These are phyloP conservation scores for Hemicordylus capensis DNA, from an alignment of 2,113 vertebrate genomes.

Conservation along the genomic window DNA sequence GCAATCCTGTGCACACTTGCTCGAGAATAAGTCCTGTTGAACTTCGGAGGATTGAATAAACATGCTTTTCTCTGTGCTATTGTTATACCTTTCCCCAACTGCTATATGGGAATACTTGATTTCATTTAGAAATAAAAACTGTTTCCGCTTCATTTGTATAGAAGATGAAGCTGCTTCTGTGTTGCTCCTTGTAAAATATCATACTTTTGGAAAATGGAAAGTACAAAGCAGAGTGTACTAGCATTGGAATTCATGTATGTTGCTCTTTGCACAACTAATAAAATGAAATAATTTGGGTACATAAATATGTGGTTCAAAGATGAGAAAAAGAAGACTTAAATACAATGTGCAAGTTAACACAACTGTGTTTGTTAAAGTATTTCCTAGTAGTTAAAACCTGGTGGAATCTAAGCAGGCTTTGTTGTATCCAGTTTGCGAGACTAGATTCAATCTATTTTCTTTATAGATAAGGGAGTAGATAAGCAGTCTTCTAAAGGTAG, in stretches of 20 bases:
- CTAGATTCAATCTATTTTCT: not conserved
- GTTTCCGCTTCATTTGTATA: constrained; percentile 1
- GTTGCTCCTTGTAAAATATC: not conserved
- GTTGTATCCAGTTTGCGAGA: not conserved
- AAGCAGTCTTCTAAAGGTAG: not conserved
- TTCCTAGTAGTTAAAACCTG: not conserved
- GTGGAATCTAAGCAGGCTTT: not conserved
- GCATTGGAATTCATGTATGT: not conserved
- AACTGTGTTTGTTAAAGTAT: not conserved
- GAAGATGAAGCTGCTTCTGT: too few relatives aligned
- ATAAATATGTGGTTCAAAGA: not conserved
- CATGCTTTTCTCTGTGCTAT: not conserved
- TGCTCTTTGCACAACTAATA: not conserved
- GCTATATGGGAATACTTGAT: not conserved
- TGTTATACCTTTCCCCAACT: not conserved
- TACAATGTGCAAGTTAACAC: not conserved
- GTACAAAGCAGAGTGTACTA: not conserved
- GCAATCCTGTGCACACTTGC: not conserved
- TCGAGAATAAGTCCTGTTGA: not conserved
- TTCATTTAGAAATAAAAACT: constrained; percentile 16
- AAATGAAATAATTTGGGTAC: not conserved
- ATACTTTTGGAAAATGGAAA: not conserved
- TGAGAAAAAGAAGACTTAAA: not conserved
- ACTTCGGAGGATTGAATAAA: not conserved
- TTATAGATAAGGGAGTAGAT: not conserved